These are phyloP conservation scores for Alloplasta piceator DNA, from an alignment of 2,888 invertebrate species.

Conservation along the genomic window DNA sequence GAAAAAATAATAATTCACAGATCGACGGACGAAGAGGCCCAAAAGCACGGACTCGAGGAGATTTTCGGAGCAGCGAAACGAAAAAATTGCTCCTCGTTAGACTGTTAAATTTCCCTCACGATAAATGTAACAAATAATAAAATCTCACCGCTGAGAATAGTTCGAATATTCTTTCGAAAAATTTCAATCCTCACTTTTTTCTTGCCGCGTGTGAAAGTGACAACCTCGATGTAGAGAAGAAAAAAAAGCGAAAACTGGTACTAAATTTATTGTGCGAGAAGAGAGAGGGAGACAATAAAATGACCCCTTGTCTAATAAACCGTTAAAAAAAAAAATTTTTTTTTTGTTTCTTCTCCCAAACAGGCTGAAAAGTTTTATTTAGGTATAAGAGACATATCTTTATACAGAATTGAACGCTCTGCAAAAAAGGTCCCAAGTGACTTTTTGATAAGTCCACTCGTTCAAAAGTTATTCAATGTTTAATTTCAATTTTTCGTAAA, in stretches of 20 bases:
- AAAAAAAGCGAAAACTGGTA: slow-evolving; percentile 50
- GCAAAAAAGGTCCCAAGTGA: too few species aligned
- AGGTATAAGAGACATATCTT: too few species aligned
- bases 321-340: too few species aligned
- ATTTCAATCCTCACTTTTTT: slow-evolving; percentile 49
- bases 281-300: slow-evolving; percentile 29
- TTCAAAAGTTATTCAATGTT: too few species aligned
- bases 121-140: not conserved
- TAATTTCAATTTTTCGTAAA: too few species aligned
- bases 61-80: slow-evolving; percentile 79
- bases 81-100: slow-evolving; percentile 77
- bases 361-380: too few species aligned
- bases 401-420: too few species aligned
- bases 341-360: too few species aligned
- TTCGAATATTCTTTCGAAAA: slow-evolving; percentile 52
- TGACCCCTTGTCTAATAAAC: slow-evolving; percentile 1
- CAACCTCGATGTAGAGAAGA: slow-evolving; percentile 21
- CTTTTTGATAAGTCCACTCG: too few species aligned
- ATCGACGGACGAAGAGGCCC: slow-evolving; percentile 75
- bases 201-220: slow-evolving; percentile 54
- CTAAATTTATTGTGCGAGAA: slow-evolving; percentile 39
- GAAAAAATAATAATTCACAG: slow-evolving; percentile 69
- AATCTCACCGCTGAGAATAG: slow-evolving; percentile 4
- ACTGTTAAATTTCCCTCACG: slow-evolving; percentile 68
- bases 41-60: slow-evolving; percentile 77